These are phyloP conservation scores for Porites divaricata DNA, from an alignment of 92 coral and sea anemone species.

Conservation along the genomic window DNA sequence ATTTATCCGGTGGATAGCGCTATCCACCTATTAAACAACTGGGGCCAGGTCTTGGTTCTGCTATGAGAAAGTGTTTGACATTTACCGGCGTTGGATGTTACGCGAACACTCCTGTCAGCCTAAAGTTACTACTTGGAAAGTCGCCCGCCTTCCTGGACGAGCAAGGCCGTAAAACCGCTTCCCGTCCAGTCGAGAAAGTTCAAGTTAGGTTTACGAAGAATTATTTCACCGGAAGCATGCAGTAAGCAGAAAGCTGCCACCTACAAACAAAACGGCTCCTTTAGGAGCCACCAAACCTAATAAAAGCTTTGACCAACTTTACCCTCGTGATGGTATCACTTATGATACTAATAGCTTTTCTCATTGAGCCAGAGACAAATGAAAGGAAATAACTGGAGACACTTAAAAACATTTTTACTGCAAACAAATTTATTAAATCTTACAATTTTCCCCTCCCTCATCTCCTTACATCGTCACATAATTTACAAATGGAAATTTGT, in stretches of 20 bases:
- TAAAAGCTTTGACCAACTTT: too few species aligned
- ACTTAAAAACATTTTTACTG: too few species aligned
- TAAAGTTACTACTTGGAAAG: conserved; percentile 43
- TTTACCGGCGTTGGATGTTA: conserved; percentile 51
- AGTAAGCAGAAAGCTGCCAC: conserved; percentile 34
- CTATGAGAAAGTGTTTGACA: conserved; percentile 31
- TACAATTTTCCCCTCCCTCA: too few species aligned
- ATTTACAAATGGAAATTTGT: too few species aligned
- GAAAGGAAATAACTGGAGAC: too few species aligned
- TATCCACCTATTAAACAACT: too few species aligned
- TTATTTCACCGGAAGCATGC: conserved; percentile 27
- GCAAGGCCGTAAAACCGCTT: conserved; percentile 32
- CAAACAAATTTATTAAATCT: too few species aligned
- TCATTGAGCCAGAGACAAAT: too few species aligned
- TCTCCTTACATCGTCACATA: too few species aligned
- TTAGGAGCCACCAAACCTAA: not conserved
- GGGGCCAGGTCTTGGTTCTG: conserved; percentile 46
- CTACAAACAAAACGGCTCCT: not conserved
- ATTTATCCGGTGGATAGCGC: too few species aligned
- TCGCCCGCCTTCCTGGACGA: conserved; percentile 44
- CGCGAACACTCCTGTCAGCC: conserved; percentile 46
- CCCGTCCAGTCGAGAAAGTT: conserved; percentile 47
- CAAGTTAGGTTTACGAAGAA: conserved; percentile 35
- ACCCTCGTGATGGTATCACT: too few species aligned
- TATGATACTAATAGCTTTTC: too few species aligned